These are phyloP conservation scores for Eupithecia abbreviata DNA, from an alignment of 2,888 invertebrate genomes.

Conservation along the genomic window DNA sequence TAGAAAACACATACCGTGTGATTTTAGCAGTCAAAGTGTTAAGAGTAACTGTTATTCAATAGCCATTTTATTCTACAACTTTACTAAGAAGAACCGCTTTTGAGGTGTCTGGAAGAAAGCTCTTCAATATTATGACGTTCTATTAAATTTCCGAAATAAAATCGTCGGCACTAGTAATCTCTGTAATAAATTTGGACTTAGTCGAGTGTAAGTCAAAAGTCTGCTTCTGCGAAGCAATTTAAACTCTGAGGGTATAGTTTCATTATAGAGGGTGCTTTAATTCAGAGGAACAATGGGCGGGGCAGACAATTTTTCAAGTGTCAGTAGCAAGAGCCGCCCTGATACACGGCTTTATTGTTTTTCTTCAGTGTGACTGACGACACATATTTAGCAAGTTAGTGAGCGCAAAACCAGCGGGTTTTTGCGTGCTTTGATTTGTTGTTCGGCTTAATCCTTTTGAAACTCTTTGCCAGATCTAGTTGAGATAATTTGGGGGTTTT, in stretches of 20 bases:
- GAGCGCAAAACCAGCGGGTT: constrained; percentile 1
- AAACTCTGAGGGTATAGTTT: constrained; percentile 36
- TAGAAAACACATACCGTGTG: too few relatives aligned
- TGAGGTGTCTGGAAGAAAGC: neutral
- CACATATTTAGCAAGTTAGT: constrained; percentile 26
- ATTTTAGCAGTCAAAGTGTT: too few relatives aligned
- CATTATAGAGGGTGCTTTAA: constrained; percentile 44
- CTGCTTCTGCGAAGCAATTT: constrained; percentile 32
- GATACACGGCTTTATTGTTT: constrained; percentile 40
- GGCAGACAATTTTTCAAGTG: constrained; percentile 50
- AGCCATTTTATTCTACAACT: neutral
- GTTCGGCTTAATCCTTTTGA: neutral
- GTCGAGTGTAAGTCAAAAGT: constrained; percentile 31
- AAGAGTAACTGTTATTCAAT: neutral
- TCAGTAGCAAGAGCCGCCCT: constrained; percentile 44
- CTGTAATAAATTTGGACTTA: constrained; percentile 32
- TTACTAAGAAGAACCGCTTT: neutral
- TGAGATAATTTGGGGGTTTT: neutral
- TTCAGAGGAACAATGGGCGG: constrained; percentile 45
- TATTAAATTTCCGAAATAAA: constrained; percentile 26
- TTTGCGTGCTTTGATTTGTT: neutral
- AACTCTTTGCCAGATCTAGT: neutral
- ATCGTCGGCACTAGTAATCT: constrained; percentile 19
- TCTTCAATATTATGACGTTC: constrained; percentile 3
- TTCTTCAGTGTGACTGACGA: constrained; percentile 34